Evolutionary conservation across 2,888 invertebrate species (phyloP).

Genomic region (Erebia palarica): DNA sequence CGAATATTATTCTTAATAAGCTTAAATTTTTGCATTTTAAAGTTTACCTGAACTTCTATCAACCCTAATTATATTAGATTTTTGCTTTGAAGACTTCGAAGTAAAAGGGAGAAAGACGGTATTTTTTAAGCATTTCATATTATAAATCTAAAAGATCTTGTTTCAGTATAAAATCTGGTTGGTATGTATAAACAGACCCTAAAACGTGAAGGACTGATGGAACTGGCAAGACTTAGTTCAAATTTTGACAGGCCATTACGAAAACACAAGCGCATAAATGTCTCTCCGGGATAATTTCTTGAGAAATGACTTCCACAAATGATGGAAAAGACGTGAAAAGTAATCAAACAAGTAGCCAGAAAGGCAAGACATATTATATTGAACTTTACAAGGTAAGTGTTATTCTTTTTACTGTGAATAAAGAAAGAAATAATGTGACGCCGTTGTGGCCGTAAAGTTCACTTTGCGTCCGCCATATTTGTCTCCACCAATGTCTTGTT

Average conservation of each 20-base stretch:
- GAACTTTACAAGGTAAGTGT: slow-evolving; percentile 78
- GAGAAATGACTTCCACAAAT: slow-evolving; percentile 83
- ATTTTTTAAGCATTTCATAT: too few species aligned
- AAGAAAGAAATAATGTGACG: slow-evolving; percentile 59
- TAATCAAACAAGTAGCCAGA: slow-evolving; percentile 73
- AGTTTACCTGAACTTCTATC: too few species aligned
- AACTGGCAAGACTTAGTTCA: slow-evolving; percentile 53
- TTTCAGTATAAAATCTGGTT: too few species aligned
- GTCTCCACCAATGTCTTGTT: slow-evolving; percentile 73
- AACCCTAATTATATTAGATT: too few species aligned
- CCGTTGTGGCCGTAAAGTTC: slow-evolving; percentile 73
- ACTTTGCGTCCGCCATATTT: slow-evolving; percentile 79
- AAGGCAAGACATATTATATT: slow-evolving; percentile 77
- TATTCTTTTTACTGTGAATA: slow-evolving; percentile 53
- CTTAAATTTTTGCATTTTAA: too few species aligned
- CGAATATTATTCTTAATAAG: too few species aligned
- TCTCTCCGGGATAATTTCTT: slow-evolving; percentile 81
- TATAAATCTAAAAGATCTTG: too few species aligned
- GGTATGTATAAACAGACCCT: too few species aligned
- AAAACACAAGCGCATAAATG: slow-evolving; percentile 83
- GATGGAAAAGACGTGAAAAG: slow-evolving; percentile 81
- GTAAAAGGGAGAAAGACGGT: too few species aligned
- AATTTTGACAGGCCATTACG: slow-evolving; percentile 78
- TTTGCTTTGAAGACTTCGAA: too few species aligned
- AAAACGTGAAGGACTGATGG: too few species aligned